Conservation (phyloP, 1,140 invertebrate species). For the Leptinotarsa defecta region DNA sequence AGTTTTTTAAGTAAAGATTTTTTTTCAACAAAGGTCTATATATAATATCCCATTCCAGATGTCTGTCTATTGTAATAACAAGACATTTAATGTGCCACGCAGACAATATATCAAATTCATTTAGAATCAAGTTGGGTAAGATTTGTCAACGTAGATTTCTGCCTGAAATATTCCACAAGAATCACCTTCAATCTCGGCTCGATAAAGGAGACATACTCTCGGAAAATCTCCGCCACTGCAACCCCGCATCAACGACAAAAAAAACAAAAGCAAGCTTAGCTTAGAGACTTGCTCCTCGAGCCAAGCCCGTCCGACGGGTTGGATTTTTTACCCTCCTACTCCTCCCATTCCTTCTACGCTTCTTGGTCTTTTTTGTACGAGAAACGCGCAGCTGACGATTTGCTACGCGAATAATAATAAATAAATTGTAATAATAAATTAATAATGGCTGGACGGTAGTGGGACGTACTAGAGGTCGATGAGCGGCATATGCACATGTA, state of each 20-base stretch:
- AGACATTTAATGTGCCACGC: no score
- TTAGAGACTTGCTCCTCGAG: slow-evolving; percentile 11
- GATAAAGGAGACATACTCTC: not conserved
- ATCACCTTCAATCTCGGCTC: not conserved
- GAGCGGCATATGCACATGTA: slow-evolving; percentile 5
- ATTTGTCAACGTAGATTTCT: no score
- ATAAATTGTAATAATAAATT: slow-evolving; percentile 25
- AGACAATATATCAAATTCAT: no score
- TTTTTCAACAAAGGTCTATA: no score
- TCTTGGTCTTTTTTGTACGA: not conserved
- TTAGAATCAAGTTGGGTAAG: no score
- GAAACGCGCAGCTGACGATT: not conserved
- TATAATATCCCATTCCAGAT: no score
- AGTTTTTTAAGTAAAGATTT: no score
- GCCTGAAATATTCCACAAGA: no score
- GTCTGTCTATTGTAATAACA: no score
- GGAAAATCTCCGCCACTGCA: not conserved
- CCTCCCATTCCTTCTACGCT: not conserved
- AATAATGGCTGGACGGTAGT: slow-evolving; percentile 9
- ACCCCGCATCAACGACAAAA: not conserved
- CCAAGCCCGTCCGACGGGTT: slow-evolving; percentile 12
- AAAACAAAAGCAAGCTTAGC: slow-evolving; percentile 1
- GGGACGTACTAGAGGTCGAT: slow-evolving; percentile 14
- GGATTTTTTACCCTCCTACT: slow-evolving; percentile 8
- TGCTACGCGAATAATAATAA: slow-evolving; percentile 18